Evolutionary conservation across 2,797 vertebrate species (phyloP).

Genomic region (Phataginus tricuspis): DNA sequence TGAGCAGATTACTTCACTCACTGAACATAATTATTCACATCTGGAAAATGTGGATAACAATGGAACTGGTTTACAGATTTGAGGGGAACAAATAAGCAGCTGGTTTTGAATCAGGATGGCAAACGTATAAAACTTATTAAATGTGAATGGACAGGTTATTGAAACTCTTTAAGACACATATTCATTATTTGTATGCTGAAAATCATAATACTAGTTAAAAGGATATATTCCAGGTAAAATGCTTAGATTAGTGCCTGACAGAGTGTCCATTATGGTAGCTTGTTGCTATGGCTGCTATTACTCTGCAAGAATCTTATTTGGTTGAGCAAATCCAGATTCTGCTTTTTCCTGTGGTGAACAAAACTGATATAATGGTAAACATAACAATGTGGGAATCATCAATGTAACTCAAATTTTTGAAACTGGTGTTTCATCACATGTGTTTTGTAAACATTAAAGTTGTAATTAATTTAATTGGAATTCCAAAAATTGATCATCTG

Average conservation of each 20-base stretch:
- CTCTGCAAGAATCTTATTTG: neutral
- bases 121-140: neutral
- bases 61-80: neutral
- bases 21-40: neutral
- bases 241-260: neutral
- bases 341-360: neutral
- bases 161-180: neutral
- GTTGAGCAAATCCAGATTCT: neutral
- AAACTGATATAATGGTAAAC: neutral
- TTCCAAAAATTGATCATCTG: neutral
- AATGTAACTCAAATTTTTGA: neutral
- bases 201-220: neutral
- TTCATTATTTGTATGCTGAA: neutral
- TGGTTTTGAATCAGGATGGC: neutral
- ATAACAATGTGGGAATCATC: neutral
- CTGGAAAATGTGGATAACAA: neutral
- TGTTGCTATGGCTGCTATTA: neutral
- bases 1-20: neutral
- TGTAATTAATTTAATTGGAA: conserved; percentile 15
- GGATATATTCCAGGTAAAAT: neutral
- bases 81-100: neutral
- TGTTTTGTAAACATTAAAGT: neutral
- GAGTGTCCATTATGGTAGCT: neutral
- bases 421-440: neutral
- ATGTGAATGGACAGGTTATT: neutral